phyloP scores from a whole-genome alignment of 2,113 vertebrate genomes.

The Vulpes vulpes region DNA sequence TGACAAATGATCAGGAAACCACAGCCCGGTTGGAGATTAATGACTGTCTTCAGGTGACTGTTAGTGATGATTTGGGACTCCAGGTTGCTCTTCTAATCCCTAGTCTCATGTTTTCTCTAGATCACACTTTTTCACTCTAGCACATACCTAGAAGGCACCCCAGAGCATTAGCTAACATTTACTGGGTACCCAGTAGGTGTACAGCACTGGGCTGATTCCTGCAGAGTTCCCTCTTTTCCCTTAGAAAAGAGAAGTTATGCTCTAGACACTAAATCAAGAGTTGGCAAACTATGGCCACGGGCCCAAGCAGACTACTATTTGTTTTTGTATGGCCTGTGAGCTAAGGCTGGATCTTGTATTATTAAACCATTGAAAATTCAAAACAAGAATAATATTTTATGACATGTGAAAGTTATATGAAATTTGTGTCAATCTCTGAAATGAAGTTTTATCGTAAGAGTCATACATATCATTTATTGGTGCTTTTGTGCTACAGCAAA shows the following conservation, averaged over 20 bases:
- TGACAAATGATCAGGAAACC: constrained; percentile 58
- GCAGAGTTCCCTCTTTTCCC: neutral
- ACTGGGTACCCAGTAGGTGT: neutral
- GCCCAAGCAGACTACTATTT: neutral
- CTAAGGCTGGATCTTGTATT: neutral
- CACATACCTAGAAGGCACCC: neutral
- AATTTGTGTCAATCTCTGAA: constrained; percentile 25
- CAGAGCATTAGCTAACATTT: neutral
- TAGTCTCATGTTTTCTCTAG: neutral
- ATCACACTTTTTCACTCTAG: neutral
- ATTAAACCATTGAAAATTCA: constrained; percentile 19
- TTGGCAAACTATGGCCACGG: neutral
- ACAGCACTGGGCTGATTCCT: neutral
- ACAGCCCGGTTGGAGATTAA: constrained; percentile 65
- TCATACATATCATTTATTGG: neutral
- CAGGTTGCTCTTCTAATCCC: constrained; percentile 50
- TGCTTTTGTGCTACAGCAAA: neutral
- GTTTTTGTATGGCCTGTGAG: neutral
- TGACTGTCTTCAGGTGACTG: constrained; percentile 58
- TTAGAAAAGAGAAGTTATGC: neutral
- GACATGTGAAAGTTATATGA: neutral
- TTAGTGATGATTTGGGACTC: constrained; percentile 63
- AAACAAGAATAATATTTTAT: constrained; percentile 15
- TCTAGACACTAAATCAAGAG: neutral
- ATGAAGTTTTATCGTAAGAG: neutral